Evolutionary conservation across 1,140 invertebrate species (phyloP).

Genomic region (Kradibia gibbosae): DNA sequence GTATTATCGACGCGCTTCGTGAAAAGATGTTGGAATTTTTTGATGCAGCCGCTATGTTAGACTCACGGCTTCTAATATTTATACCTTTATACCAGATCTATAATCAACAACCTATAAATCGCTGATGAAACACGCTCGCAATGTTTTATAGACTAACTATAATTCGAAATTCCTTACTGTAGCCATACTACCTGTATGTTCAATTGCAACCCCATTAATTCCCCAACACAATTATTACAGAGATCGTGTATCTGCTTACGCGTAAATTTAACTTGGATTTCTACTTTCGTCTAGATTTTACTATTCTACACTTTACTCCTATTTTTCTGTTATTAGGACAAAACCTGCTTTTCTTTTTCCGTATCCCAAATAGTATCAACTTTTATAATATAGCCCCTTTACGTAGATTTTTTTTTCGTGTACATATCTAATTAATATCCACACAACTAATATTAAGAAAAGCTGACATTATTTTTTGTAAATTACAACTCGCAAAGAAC

Average conservation of each 20-base stretch:
- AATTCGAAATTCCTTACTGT: conserved; percentile 2
- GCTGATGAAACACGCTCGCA: not conserved
- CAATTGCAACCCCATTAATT: not conserved
- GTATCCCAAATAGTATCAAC: too few relatives aligned
- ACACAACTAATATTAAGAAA: too few relatives aligned
- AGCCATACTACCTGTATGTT: not conserved
- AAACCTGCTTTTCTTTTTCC: too few relatives aligned
- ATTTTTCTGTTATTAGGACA: not conserved
- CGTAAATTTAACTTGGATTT: not conserved
- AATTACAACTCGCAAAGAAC: too few relatives aligned
- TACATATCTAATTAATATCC: too few relatives aligned
- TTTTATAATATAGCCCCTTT: too few relatives aligned
- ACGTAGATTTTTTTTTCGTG: too few relatives aligned
- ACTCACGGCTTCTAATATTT: not conserved
- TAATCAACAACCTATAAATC: not conserved
- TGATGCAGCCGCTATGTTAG: not conserved
- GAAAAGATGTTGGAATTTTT: not conserved
- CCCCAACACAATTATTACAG: not conserved
- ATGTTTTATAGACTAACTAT: conserved; percentile 6
- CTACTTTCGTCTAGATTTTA: not conserved
- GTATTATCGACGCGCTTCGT: not conserved
- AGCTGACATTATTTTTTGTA: too few relatives aligned
- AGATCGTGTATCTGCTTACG: not conserved
- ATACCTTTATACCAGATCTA: not conserved
- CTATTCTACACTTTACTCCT: not conserved